phyloP scores from a whole-genome alignment of 2,888 invertebrate species.

The Epirrita christyi region DNA sequence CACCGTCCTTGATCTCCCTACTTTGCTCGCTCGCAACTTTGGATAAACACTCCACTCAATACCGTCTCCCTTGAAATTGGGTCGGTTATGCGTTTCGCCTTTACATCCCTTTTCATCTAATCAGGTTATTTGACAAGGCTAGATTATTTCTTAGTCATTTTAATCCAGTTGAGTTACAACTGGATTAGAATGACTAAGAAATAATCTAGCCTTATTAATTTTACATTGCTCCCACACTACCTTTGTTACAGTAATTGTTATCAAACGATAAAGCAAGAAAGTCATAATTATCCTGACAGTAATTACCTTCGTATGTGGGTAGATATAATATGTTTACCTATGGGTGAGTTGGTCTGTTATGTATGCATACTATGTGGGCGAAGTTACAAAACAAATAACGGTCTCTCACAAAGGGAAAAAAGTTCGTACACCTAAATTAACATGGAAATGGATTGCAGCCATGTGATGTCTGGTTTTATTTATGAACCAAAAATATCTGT shows the following conservation, averaged over 20 bases:
- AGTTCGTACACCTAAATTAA: neutral
- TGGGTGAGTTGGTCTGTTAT: neutral
- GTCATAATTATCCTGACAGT: slow-evolving; percentile 13
- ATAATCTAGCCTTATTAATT: slow-evolving; percentile 10
- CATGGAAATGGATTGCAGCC: slow-evolving; percentile 6
- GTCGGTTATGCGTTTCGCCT: slow-evolving; percentile 74
- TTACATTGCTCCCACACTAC: neutral
- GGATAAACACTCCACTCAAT: slow-evolving; percentile 74
- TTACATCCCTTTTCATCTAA: slow-evolving; percentile 44
- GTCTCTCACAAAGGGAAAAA: too few species aligned
- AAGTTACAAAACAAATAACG: slow-evolving; percentile 12
- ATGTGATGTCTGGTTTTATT: slow-evolving; percentile 5
- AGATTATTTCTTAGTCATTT: slow-evolving; percentile 7
- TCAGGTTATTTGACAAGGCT: slow-evolving; percentile 30
- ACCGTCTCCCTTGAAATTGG: slow-evolving; percentile 77
- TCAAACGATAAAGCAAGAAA: neutral
- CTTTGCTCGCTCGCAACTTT: slow-evolving; percentile 70
- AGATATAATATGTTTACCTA: too few species aligned
- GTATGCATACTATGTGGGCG: neutral
- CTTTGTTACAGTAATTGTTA: neutral
- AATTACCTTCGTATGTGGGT: neutral
- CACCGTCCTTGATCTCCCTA: slow-evolving; percentile 83
- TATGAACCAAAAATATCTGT: neutral
- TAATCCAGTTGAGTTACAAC: neutral
- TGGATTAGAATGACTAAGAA: neutral